Percentiles rank a stretch among this genome's conserved stretches.
phyloP scores from a whole-genome alignment of 2,797 vertebrate genomes.

The Takifugu ocellatus region DNA sequence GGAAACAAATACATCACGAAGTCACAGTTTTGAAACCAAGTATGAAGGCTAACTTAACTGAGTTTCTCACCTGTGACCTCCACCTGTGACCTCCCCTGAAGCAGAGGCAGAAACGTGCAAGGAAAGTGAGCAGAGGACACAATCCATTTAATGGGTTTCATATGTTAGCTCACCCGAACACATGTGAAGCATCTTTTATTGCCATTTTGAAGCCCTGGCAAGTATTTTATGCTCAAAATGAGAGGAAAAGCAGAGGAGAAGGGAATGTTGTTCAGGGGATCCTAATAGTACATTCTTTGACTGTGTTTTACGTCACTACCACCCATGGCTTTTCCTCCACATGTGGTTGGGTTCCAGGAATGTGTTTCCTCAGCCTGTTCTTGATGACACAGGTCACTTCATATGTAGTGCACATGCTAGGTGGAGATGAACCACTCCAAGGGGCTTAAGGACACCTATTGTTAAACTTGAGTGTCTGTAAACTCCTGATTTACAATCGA shows the following conservation, averaged over 20 bases:
- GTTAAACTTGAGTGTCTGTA: conserved; percentile 18
- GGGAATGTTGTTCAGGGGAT: conserved; percentile 70
- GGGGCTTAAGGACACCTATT: conserved; percentile 9
- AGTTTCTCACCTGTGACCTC: conserved; percentile 35
- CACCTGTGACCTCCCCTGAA: conserved; percentile 30
- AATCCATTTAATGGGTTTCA: conserved; percentile 11
- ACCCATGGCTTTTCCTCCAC: conserved; percentile 78
- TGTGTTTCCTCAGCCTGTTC: conserved; percentile 72
- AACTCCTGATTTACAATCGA: too few species aligned
- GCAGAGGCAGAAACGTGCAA: conserved; percentile 6
- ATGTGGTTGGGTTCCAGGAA: conserved; percentile 73
- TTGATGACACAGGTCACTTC: conserved; percentile 79
- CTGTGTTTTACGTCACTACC: conserved; percentile 80
- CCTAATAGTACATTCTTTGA: conserved; percentile 75
- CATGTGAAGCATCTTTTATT: conserved; percentile 7
- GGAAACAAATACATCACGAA: conserved; percentile 19
- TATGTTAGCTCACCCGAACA: conserved; percentile 3
- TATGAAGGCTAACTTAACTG: conserved; percentile 11
- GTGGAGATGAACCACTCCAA: conserved; percentile 30
- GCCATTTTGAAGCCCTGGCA: conserved; percentile 3
- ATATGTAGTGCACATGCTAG: conserved; percentile 59
- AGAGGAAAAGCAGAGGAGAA: conserved; percentile 51
- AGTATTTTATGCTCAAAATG: conserved; percentile 11
- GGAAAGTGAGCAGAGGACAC: conserved; percentile 3
- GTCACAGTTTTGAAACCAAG: not conserved